Conservation (phyloP, 2,113 vertebrate genomes). For the Gymnogyps californianus region DNA sequence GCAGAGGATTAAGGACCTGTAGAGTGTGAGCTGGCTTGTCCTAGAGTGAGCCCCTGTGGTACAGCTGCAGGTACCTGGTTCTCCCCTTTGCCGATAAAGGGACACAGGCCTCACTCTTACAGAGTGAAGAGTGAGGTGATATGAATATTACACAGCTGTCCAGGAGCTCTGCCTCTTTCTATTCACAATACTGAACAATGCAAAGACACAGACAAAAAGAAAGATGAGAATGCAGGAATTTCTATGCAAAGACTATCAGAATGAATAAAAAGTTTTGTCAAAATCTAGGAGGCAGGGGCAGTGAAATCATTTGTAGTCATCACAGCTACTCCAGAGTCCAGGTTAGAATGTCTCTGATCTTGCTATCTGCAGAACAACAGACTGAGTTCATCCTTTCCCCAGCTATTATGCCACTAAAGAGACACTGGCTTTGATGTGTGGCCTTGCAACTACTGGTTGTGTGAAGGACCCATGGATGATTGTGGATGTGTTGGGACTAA, state of each 20-base stretch:
- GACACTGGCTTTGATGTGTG: neutral
- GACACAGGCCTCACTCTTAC: neutral
- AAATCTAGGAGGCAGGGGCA: neutral
- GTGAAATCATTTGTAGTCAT: neutral
- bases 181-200: neutral
- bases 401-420: neutral
- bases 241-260: neutral
- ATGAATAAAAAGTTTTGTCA: neutral
- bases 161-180: neutral
- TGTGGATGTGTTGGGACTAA: neutral
- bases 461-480: neutral
- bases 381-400: neutral
- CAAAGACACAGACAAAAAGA: rapidly evolving
- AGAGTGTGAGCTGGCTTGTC: neutral
- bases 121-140: neutral
- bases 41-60: neutral
- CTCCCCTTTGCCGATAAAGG: neutral
- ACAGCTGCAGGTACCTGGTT: neutral
- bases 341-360: neutral
- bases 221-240: neutral
- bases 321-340: neutral
- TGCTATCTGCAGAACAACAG: neutral
- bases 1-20: neutral
- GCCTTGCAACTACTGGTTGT: neutral
- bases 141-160: rapidly evolving